Evolutionary conservation across 2,888 invertebrate species (phyloP).

Genomic region (Drosophila anomelani): DNA sequence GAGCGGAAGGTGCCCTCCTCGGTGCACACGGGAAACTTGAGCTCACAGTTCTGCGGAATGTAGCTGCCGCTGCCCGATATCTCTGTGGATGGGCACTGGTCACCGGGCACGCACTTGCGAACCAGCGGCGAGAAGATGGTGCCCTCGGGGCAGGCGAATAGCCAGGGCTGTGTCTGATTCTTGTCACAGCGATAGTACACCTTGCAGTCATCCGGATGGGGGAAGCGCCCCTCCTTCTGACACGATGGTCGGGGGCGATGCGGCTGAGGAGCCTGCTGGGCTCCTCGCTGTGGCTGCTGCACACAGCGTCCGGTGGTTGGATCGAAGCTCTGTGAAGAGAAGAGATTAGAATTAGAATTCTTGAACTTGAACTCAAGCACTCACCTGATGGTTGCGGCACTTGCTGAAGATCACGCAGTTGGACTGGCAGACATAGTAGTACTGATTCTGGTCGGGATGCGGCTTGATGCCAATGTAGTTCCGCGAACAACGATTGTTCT

Average conservation of each 20-base stretch:
- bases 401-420: constrained; percentile 84
- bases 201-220: constrained; percentile 81
- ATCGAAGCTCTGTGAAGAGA: constrained; percentile 68
- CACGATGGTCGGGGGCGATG: constrained; percentile 42
- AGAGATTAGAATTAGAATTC: neutral
- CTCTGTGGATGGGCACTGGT: constrained; percentile 79
- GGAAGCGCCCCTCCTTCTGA: constrained; percentile 82
- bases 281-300: constrained; percentile 3
- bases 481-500: constrained; percentile 83
- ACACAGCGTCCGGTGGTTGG: constrained; percentile 71
- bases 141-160: constrained; percentile 80
- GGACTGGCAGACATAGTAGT: constrained; percentile 85
- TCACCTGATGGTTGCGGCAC: constrained; percentile 82
- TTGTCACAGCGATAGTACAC: constrained; percentile 82
- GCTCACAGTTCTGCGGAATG: constrained; percentile 74
- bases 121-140: constrained; percentile 78
- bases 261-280: constrained; percentile 55
- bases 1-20: constrained; percentile 82
- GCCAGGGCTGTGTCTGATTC: constrained; percentile 65
- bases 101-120: constrained; percentile 77
- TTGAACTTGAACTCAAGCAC: neutral
- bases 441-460: constrained; percentile 83
- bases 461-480: constrained; percentile 82
- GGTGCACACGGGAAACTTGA: constrained; percentile 83
- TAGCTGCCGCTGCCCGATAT: constrained; percentile 74